Percentiles rank a stretch among this genome's conserved stretches.
Conservation (phyloP, 2,888 invertebrate species). For the Zelleria hepariella region DNA sequence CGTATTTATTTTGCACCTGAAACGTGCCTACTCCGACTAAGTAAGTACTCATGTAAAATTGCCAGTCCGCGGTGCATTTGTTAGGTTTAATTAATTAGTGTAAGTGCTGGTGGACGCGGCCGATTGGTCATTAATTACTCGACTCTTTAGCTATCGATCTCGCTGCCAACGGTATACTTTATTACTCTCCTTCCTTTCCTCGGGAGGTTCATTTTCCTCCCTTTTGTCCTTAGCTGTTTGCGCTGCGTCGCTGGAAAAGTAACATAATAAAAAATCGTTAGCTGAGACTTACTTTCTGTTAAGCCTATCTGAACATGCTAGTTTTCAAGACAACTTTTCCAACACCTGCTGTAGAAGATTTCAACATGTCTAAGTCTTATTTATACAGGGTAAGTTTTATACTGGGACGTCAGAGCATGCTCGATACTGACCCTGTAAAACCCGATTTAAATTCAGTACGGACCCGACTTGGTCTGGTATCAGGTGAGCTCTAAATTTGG, state of each 20-base stretch:
- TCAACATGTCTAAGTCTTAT: no score
- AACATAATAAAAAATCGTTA: no score
- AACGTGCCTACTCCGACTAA: background rate
- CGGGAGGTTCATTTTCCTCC: background rate
- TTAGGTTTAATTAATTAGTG: constrained; percentile 16
- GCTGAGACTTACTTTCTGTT: no score
- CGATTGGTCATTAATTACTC: constrained; percentile 67
- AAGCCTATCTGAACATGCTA: no score
- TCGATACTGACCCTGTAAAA: no score
- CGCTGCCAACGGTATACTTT: constrained; percentile 12
- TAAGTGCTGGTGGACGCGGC: constrained; percentile 65
- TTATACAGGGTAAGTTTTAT: no score
- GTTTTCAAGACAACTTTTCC: no score
- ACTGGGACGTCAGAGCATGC: no score
- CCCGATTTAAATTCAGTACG: no score
- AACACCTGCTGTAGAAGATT: no score
- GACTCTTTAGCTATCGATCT: constrained; percentile 36
- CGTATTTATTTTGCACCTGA: background rate
- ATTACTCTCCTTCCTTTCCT: constrained; percentile 13
- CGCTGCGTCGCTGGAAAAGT: background rate
- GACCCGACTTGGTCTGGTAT: no score
- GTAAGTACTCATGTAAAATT: background rate
- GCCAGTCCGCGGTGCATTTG: background rate
- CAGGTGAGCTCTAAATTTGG: no score
- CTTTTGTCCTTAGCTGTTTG: background rate